Evolutionary conservation across 2,797 vertebrate species (phyloP), one percentile per base, ranked within the genome.

Genomic region (Coranthus polyacanthus): DNA sequence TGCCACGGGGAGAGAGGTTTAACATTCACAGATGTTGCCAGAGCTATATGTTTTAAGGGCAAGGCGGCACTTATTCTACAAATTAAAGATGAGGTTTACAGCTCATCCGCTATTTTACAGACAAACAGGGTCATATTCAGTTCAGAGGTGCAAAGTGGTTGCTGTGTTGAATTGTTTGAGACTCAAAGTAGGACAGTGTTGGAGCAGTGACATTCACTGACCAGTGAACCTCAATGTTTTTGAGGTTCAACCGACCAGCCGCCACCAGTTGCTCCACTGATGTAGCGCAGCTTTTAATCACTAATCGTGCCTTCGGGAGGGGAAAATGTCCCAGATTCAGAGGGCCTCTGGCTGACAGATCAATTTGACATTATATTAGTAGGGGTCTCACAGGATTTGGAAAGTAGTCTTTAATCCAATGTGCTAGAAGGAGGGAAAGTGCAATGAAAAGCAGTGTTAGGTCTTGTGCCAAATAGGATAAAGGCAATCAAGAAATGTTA

Each of bases 351-450:
- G 75, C 72, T 86, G 87, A 89, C 82, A 53, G 81, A 87, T 88
- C 87, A 85, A 78, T 89, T 82, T 87, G 82, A 88, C 90, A 83
- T 84, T 70, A 78, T 74, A 75, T 86, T 83, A 74, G 71, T 43
- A 47, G 57, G 45, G 63, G 68, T 55, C 82, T 79, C 65, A 39
- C 49, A 77, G 73, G 80, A 78, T 65, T 81, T 54, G 59, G 47
- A 73, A 77, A 87, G 74, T 44, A 78, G 75, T 61, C 76, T 85
- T 83, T 89, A 86, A 86, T 89, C 82, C 64, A 68, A 72, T 49
- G 47, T 65, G 62, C 74, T 67, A 70, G 52, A 70, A 68, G 75
- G 59, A 72, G 57, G 50, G 50, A 63, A 75, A 72, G 60, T 60
- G 74, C 59, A 81, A 56, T 55, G 60, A 76, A 73, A 55, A 56